Conservation (phyloP, 2,113 vertebrate genomes). For the Numenius arquata region DNA sequence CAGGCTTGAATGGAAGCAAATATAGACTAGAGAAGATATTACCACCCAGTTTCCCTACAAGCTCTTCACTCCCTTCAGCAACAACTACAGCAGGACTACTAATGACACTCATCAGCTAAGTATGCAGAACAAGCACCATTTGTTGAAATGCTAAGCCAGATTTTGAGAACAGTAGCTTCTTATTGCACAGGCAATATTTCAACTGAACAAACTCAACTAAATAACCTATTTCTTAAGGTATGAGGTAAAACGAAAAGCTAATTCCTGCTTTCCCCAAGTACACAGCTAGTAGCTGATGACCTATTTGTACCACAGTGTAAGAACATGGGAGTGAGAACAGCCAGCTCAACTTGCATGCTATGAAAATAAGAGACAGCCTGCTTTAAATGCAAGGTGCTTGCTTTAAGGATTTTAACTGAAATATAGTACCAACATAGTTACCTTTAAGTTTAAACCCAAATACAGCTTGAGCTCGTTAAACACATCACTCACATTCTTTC, state of each 20-base stretch:
- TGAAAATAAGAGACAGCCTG: neutral
- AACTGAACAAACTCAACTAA: neutral
- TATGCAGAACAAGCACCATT: conserved; percentile 3
- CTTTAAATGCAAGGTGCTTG: neutral
- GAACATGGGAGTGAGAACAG: neutral
- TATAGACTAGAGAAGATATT: neutral
- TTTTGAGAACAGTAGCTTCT: conserved; percentile 37
- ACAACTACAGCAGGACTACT: neutral
- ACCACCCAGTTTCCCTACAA: neutral
- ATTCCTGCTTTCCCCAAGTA: neutral
- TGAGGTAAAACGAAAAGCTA: neutral
- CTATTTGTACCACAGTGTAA: neutral
- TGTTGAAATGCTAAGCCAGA: conserved; percentile 41
- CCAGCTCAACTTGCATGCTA: neutral
- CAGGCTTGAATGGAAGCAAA: neutral
- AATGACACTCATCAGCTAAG: neutral
- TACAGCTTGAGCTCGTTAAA: neutral
- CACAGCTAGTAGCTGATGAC: neutral
- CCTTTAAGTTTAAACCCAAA: neutral
- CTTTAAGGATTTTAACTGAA: neutral
- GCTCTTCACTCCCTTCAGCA: neutral
- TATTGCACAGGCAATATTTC: neutral
- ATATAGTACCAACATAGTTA: neutral
- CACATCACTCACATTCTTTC: neutral
- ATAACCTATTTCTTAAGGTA: neutral